Conservation (phyloP, 2,797 vertebrate species). For the Phylloscopus collybita region DNA sequence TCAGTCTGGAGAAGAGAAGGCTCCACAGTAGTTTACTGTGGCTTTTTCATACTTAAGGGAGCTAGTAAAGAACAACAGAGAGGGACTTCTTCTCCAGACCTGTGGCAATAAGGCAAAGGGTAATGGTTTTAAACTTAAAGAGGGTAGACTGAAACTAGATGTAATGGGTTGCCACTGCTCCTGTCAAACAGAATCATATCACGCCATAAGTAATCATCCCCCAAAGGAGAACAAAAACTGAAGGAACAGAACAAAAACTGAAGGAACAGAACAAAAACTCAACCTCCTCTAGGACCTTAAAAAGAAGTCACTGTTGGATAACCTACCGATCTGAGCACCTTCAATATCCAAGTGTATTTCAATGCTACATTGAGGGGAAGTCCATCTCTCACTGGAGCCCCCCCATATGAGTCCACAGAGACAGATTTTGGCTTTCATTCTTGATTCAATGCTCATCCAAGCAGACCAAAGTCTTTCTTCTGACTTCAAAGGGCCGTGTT, state of each 20-base stretch:
- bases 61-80: not conserved
- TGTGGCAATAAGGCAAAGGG: not conserved
- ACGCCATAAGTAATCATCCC: not conserved
- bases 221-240: not conserved
- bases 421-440: not conserved
- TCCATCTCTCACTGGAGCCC: not conserved
- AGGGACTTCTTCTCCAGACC: not conserved
- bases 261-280: not conserved
- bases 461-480: not conserved
- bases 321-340: not conserved
- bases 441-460: not conserved
- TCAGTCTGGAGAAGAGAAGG: not conserved
- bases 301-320: not conserved
- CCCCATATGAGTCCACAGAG: accelerated
- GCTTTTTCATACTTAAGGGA: not conserved
- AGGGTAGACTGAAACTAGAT: not conserved
- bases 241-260: not conserved
- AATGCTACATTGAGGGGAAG: not conserved
- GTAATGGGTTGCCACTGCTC: not conserved
- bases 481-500: slow-evolving; percentile 25
- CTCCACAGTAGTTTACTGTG: accelerated
- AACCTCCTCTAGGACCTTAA: not conserved
- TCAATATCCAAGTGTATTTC: not conserved
- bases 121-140: not conserved
- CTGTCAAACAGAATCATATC: not conserved